Base-by-base conservation (phyloP, 2,797 vertebrate genomes). In the Danio tinwini region DNA sequence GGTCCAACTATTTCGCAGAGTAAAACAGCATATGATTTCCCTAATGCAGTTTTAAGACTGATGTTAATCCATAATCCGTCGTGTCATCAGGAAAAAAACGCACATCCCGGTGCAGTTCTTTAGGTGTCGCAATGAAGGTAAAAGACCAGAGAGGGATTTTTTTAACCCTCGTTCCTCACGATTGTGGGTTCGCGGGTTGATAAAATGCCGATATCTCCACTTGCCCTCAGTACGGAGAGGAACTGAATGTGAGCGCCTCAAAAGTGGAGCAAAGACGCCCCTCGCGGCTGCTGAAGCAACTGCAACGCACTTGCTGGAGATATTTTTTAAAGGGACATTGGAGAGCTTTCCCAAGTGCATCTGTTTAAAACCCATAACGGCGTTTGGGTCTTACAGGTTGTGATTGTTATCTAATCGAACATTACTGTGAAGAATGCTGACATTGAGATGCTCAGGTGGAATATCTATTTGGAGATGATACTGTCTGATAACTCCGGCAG, bases 181-280 rank as follows among this genome's bases (percentile, higher is more conserved):
- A 93, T 94, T 89, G 91, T 90, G 92, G 92, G 91, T 93, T 93
- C 92, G 86, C 92, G 89, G 94, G 92, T 94, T 92, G 90, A 91
- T 92, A 88, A 88, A 92, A 94, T 89, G 91, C 92, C 91, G 92
- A 95, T 91, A 93, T 92, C 92, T 91, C 90, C 91, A 92, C 92
- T 92, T 85, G 80, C 88, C 88, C 87, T 87, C 89, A 90, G 93
- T 85, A 87, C 85, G 90, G 93, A 76, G 91, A 80, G 91, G 92
- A 90, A 94, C 91, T 91, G 89, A 76, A 91, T 88, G 88, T 87
- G 72, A 80, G 76, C 77, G 78, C 87, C 89, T 90, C 90, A 94
- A 96, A 93, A 94, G 93, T 96, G 95, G 94, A 96, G 94, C 96
- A 96, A 93, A 96, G 94, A 90, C 94, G 93, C 96, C 87, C 95